These are phyloP conservation scores for Rhynchotus rufescens DNA, from an alignment of 2,797 vertebrate genomes.

Conservation along the genomic window DNA sequence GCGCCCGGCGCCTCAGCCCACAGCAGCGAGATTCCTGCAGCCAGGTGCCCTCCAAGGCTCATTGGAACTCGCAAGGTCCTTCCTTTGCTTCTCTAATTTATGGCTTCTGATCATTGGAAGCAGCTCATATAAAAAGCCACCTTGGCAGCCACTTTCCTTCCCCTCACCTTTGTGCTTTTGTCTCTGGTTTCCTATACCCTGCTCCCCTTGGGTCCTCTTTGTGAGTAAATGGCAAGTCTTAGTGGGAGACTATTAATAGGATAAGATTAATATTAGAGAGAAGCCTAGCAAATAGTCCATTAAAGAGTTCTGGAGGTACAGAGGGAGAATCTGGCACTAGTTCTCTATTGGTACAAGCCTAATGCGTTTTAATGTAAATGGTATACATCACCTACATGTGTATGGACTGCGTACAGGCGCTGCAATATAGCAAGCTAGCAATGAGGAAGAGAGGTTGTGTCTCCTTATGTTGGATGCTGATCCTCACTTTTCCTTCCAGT, in stretches of 20 bases:
- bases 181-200: background rate
- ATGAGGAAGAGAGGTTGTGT: background rate
- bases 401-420: background rate
- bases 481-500: background rate
- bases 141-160: background rate
- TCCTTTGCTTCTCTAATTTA: background rate
- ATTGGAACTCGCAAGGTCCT: background rate
- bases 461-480: background rate
- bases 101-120: background rate
- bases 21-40: background rate
- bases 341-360: background rate
- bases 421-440: background rate
- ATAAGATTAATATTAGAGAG: background rate
- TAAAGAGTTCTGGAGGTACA: rapidly evolving
- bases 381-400: background rate
- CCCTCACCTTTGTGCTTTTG: background rate
- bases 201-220: background rate
- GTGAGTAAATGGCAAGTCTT: background rate
- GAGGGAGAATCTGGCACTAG: background rate
- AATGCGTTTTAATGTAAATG: background rate
- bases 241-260: background rate
- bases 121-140: background rate
- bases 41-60: background rate
- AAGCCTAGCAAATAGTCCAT: background rate
- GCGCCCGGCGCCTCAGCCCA: background rate